Conservation (phyloP, 2,888 invertebrate species). For the Brachypterus glaber region DNA sequence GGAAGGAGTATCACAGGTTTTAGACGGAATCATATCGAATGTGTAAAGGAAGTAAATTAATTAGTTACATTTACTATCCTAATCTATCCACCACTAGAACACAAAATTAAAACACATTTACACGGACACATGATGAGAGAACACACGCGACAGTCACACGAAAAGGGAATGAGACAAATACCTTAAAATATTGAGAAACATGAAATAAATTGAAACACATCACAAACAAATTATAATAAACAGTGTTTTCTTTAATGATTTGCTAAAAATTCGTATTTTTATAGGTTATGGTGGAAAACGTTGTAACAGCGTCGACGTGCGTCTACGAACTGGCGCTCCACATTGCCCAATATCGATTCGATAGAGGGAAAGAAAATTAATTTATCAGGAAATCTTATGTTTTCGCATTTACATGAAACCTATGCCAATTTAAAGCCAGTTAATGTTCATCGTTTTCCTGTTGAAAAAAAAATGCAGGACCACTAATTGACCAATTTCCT, state of each 20-base stretch:
- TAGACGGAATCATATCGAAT: slow-evolving; percentile 37
- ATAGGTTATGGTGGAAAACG: slow-evolving; percentile 17
- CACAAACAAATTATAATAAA: too few relatives aligned
- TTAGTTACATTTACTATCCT: slow-evolving; percentile 6
- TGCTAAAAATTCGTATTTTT: slow-evolving; percentile 6
- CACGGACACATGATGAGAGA: slow-evolving; percentile 19
- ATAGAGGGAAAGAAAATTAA: slow-evolving; percentile 13
- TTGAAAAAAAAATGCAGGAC: too few relatives aligned
- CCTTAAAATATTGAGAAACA: slow-evolving; percentile 9
- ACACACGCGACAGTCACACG: slow-evolving; percentile 12
- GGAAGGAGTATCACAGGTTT: slow-evolving; percentile 36
- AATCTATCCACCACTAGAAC: slow-evolving; percentile 24
- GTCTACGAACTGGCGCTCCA: slow-evolving; percentile 34
- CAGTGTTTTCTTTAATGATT: too few relatives aligned
- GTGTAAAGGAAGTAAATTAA: neutral
- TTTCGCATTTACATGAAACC: slow-evolving; percentile 3
- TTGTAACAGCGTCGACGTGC: slow-evolving; percentile 31
- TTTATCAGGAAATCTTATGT: slow-evolving; percentile 9
- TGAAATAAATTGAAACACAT: too few relatives aligned
- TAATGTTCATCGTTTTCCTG: neutral
- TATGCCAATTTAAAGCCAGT: neutral
- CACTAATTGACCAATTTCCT: neutral
- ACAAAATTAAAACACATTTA: slow-evolving; percentile 18
- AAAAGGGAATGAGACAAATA: slow-evolving; percentile 6
- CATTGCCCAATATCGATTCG: slow-evolving; percentile 28